phyloP scores from a whole-genome alignment of 2,113 vertebrate genomes.

The Eptesicus fuscus region DNA sequence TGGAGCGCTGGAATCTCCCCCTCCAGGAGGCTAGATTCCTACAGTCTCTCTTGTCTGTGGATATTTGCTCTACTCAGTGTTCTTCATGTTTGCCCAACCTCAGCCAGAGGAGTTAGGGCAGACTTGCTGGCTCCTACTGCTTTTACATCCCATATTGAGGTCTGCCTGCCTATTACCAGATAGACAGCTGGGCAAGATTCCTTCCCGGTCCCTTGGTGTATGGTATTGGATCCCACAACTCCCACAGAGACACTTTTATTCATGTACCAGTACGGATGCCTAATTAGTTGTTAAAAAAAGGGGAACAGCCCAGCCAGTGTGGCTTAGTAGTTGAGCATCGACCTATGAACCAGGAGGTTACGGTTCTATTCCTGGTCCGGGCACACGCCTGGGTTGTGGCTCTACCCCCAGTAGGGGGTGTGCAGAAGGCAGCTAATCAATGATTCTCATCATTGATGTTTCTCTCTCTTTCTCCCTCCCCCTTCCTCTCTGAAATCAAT shows the following conservation, averaged over 20 bases:
- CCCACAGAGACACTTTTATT: not conserved
- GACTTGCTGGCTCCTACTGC: not conserved
- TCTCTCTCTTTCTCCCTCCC: too few species aligned
- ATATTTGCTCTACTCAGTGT: not conserved
- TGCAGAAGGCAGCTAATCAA: too few species aligned
- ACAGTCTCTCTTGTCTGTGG: not conserved
- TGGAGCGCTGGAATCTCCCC: not conserved
- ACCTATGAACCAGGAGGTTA: too few species aligned
- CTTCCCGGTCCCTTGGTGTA: not conserved
- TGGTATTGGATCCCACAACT: not conserved
- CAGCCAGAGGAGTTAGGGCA: not conserved
- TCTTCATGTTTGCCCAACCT: not conserved
- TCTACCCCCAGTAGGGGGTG: too few species aligned
- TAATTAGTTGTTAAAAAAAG: not conserved
- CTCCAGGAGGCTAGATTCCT: not conserved
- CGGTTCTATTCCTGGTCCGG: too few species aligned
- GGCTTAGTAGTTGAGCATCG: too few species aligned
- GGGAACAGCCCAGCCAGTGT: not conserved
- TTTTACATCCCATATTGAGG: not conserved
- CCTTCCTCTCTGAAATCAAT: too few species aligned
- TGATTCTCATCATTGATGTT: too few species aligned
- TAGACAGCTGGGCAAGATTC: not conserved
- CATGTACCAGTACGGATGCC: not conserved
- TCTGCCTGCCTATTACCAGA: not conserved
- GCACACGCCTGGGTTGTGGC: too few species aligned